Base-by-base conservation (phyloP, 2,888 invertebrate genomes). In the Lapara coniferarum region DNA sequence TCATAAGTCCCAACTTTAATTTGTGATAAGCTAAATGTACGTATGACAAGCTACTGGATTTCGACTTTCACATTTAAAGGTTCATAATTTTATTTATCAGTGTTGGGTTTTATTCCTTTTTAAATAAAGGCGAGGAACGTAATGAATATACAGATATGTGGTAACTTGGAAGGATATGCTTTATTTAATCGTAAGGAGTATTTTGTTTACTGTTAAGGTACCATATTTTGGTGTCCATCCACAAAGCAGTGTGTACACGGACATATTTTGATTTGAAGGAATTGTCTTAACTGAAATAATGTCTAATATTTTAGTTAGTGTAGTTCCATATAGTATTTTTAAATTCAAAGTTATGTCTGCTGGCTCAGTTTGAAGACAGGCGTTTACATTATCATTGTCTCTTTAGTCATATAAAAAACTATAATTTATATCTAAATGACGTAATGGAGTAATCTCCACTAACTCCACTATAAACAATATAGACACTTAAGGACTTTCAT, bases 11-110 rank as follows among this genome's bases (percentile, higher is more conserved):
- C 73, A 87, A 86, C 86, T 85, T 87, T 91, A 91, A 91, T 92
- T 92, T 90, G 90, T 92, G 90, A 93, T 92, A 92, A 92, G 88
- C 81, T 81, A 86, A 90, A 90, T 85, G 87, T 85, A 82, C 83
- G 81, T 81, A 82, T 76, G 82, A 81, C 81, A 80, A 71, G 89
- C 92, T 92, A 90, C 92, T 76, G 91, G 87, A 81, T 85, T 87
- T 87, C 76, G 81, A 76, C 91, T 91, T 91, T 90, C 89, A 90
- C 89, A 85, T 85, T 83, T 78, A 69, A 67, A 67, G 46, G 46
- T 67, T 46, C 25, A 56, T 67, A 46, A 55, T 67, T 67, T 67
- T 56, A 56, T 46, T 67, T 67, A 67, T 67, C 56, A 67, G n/a
- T 46, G 44, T 46, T 46, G 16, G 10, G 59, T 49, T 63, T 63